Base-by-base conservation (phyloP, 2,113 vertebrate genomes). In the Oostethus manadensis region DNA sequence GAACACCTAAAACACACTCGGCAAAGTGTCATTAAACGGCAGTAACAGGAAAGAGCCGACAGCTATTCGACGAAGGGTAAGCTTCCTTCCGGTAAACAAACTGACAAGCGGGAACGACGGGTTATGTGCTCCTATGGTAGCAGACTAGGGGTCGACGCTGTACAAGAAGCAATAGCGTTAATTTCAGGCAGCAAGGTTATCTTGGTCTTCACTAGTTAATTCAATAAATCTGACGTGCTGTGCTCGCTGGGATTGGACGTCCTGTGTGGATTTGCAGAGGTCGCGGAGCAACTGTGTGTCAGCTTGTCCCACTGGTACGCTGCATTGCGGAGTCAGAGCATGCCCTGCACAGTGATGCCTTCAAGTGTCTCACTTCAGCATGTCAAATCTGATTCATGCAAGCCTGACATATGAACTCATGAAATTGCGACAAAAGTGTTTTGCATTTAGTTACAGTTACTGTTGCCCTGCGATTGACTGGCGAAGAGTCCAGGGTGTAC, bases 261-360 rank as follows among this genome's bases (percentile, higher is more conserved):
- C 0, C 26, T 17, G 53, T 50, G 1, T 35, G 26, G 35, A 13
- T 4, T 33, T 55, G 69, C 58, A 63, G 70, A 45, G 47, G 63
- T 51, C 57, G 51, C 56, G 21, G 56, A 23, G 53, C 71, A 78
- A 61, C 58, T 75, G 73, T 59, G 66, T 66, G 67, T 73, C 70
- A 62, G 60, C 56, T 72, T 74, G 20, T 21, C 58, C 46, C 62
- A 20, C 10, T 43, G 67, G 51, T 55, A 59, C 70, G 73, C 83
- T 80, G 83, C 85, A 85, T 75, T 87, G 85, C 81, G 79, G 79
- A 78, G 74, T 13, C 38, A 53, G 22, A 70, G 51, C 62, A 58
- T 65, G 60, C 35, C 60, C 55, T 23, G 48, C 46, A 48, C 46
- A 48, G 46, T 8, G 13, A 40, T 20, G 13, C 18, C 17, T 40